These are phyloP conservation scores for Smittia sp. DNA, from an alignment of 2,888 invertebrate species.

Conservation along the genomic window DNA sequence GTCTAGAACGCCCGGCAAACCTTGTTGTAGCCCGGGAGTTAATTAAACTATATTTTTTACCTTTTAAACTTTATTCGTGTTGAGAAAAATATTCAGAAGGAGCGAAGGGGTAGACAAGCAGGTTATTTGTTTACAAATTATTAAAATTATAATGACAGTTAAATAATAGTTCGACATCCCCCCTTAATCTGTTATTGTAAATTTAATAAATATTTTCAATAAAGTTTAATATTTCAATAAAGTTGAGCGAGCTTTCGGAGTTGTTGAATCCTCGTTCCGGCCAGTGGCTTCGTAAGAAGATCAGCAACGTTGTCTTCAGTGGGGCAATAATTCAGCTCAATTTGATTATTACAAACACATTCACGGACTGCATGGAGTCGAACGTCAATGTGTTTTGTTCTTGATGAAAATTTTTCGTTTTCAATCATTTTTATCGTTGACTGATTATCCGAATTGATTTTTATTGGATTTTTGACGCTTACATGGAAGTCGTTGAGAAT, in stretches of 20 bases:
- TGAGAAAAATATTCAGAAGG: no score
- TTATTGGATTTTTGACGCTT: neutral
- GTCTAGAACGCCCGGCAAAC: no score
- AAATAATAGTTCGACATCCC: no score
- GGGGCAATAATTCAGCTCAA: slow-evolving; percentile 29
- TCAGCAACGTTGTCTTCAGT: slow-evolving; percentile 42
- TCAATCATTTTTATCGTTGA: neutral
- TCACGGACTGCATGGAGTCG: neutral
- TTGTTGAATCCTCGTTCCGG: neutral
- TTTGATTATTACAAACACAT: neutral
- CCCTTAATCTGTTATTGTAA: no score
- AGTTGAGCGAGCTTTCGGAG: neutral
- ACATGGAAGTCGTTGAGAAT: neutral
- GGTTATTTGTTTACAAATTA: no score
- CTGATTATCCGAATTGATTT: neutral
- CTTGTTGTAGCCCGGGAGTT: no score
- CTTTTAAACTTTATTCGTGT: no score
- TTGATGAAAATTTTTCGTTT: neutral
- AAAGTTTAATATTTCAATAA: no score
- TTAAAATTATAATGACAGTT: no score
- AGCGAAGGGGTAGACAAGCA: no score
- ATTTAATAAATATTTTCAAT: no score
- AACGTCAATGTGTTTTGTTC: slow-evolving; percentile 2
- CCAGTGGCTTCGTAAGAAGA: slow-evolving; percentile 28
- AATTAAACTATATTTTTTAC: no score